Evolutionary conservation across 2,888 invertebrate species (phyloP), one percentile per base, ranked within the genome.

Genomic region (Stenichneumon culpator): DNA sequence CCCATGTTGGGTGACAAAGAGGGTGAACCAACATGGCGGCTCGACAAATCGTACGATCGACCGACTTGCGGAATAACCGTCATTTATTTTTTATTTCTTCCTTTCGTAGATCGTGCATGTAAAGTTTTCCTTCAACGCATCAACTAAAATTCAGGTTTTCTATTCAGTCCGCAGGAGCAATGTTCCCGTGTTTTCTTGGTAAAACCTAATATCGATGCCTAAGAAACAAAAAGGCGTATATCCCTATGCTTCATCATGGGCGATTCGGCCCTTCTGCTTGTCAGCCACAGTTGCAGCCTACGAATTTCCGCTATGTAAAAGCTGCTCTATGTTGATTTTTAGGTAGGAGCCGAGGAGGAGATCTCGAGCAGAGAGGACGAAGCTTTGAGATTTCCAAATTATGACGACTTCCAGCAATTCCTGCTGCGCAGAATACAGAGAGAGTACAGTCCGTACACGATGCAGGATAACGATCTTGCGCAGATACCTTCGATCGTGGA

Each of bases 261-360:
- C 3, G 44, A 3, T 44, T 44, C 14, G 14, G 14, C 3, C 14
- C 14, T 44, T 44, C 44, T 44, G 44, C 11, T 44, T 44, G 0
- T 3, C 3, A 14, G 44, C 0, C 3, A 2, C 44, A 2, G 36
- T 36, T 44, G 14, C 14, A 14, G 14, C 14, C 14, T 14, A 44
- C 28, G 7, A 52, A 47, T 44, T 16, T n/a, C 63, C 7, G 3
- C 0, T 11, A 25, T 16, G 16, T 7, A 68, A 25, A 36, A 67
- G 54, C 19, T 67, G 2, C 3, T 19, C 25, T 39, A 50, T 63
- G 0, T 16, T 3, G 67, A 47, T 22, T 79, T 78, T 28, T 75
- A 93, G 93, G 90, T 93, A 16, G 91, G 90, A 52, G 92, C 92
- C 3, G 92, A 92, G 78, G 93, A 93, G 86, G 92, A 93, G 78